Conservation (phyloP, 2,113 vertebrate genomes). For the Hydrochoerus hydrochaeris region DNA sequence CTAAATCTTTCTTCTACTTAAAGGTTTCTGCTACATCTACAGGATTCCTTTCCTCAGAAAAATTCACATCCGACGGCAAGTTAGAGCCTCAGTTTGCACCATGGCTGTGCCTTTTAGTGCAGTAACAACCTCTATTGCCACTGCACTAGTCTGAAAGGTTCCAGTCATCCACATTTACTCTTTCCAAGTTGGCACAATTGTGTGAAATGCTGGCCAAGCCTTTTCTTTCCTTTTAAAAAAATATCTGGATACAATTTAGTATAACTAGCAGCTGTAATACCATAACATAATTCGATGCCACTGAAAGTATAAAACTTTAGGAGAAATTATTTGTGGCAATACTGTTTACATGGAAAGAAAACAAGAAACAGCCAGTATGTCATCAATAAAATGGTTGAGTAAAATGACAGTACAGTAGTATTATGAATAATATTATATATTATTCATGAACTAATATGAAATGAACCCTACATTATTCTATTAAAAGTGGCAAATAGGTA, state of each 20-base stretch:
- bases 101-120: too few relatives aligned
- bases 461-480: background rate
- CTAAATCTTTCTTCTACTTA: background rate
- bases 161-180: background rate
- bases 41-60: background rate
- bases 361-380: background rate
- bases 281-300: background rate
- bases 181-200: background rate
- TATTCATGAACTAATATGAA: background rate
- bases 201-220: background rate
- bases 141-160: background rate
- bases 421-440: background rate
- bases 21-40: background rate
- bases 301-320: background rate
- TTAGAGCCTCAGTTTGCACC: background rate
- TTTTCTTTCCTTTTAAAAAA: background rate
- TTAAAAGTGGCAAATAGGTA: background rate
- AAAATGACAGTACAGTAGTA: background rate
- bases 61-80: background rate
- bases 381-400: background rate
- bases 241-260: background rate
- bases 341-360: background rate
- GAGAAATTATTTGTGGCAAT: background rate
- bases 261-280: background rate
- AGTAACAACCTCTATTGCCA: background rate